Conservation (phyloP, 1,140 invertebrate species). For the Vollenhovia emeryi region DNA sequence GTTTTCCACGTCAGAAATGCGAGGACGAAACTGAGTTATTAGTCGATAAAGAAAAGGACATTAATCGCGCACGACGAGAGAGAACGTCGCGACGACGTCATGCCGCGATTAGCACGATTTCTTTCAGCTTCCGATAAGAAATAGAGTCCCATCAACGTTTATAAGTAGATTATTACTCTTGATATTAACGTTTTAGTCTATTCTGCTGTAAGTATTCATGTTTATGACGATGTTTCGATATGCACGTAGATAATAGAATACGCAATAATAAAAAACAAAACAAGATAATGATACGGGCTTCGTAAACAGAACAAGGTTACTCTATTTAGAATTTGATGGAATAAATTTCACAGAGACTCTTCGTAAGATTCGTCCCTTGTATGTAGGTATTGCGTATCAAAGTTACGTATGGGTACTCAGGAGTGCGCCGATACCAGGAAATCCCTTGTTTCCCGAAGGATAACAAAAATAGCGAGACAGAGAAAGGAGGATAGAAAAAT, state of each 20-base stretch:
- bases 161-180: not conserved
- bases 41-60: not conserved
- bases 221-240: not conserved
- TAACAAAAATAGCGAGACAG: constrained; percentile 10
- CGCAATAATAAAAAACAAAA: not conserved
- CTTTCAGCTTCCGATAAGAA: not conserved
- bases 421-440: constrained; percentile 36
- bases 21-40: not conserved
- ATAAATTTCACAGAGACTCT: constrained; percentile 24
- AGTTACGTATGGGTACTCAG: not conserved
- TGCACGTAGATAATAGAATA: not conserved
- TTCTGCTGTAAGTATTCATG: not conserved
- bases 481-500: constrained; percentile 36
- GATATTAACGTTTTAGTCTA: not conserved
- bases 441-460: constrained; percentile 43
- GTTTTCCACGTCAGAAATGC: not conserved
- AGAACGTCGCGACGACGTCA: not conserved
- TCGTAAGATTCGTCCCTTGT: not conserved
- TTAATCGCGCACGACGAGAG: not conserved
- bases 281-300: not conserved
- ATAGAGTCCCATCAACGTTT: not conserved
- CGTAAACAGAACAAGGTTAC: not conserved
- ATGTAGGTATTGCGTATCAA: not conserved
- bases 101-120: not conserved
- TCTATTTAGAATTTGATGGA: not conserved